Evolutionary conservation across 2,113 vertebrate genomes (phyloP), one percentile per base, ranked within the genome.

Genomic region (Muntiacus muntjak): DNA sequence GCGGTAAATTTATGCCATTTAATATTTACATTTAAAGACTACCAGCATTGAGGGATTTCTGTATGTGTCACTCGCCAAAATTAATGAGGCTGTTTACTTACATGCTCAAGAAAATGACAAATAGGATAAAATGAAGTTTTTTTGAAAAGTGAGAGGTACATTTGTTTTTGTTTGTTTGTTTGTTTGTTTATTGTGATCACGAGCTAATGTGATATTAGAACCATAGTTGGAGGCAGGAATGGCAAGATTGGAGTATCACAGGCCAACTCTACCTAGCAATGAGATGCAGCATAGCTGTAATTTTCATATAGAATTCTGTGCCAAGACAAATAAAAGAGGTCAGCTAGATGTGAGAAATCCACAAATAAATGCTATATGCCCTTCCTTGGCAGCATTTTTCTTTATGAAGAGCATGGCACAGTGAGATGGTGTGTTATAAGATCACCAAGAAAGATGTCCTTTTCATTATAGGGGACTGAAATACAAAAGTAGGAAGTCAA

Each of bases 261-360:
- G 14, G 45, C 3, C 58, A 79, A 64, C 0, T 45, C 3, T 64
- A 36, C 5, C 25, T 93, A 71, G 10, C 21, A 76, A 28, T 52
- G 74, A 96, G 55, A 76, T 1, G 12, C 1, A 50, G 30, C 43
- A 16, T 12, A 71, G 16, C 6, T 88, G 4, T 43, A 86, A 55
- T 17, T 45, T 92, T 85, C 17, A 28, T 91, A 45, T 47, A 85
- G 86, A 60, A 81, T 76, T 82, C 33, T 60, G 43, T 82, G 58
- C 40, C 54, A 94, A 74, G 4, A 64, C 15, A 84, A 88, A 90
- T 81, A 94, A 87, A 95, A 85, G 28, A 96, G 40, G 15, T 74
- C 14, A 91, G 19, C 6, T 79, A 81, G 15, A 76, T 95, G 19
- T 33, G 0, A 83, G 40, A 87, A 95, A 92, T 74, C 6, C 36